Evolutionary conservation across 2,888 invertebrate genomes (phyloP).

Genomic region (Ormia ochracea): DNA sequence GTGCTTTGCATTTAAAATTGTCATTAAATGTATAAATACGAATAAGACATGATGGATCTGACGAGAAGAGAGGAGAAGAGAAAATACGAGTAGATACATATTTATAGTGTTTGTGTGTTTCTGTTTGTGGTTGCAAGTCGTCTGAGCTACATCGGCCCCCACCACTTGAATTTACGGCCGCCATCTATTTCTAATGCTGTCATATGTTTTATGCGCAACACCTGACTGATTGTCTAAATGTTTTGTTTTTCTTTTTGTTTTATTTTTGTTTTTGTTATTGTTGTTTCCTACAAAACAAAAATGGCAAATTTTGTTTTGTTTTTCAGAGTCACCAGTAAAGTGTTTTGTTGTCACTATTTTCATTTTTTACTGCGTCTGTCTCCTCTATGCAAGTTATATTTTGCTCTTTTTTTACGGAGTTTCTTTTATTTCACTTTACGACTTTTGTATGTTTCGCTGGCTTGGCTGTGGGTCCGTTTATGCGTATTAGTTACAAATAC

Average conservation of each 20-base stretch:
- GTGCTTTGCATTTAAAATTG: slow-evolving; percentile 40
- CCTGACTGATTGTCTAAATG: slow-evolving; percentile 54
- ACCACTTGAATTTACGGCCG: neutral
- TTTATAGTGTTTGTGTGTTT: slow-evolving; percentile 1
- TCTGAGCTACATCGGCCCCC: neutral
- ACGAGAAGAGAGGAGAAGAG: neutral
- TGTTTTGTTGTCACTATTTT: slow-evolving; percentile 59
- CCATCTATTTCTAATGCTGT: slow-evolving; percentile 5
- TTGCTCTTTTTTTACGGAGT: slow-evolving; percentile 33
- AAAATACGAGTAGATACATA: too few relatives aligned
- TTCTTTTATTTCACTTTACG: slow-evolving; percentile 24
- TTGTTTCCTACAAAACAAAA: too few relatives aligned
- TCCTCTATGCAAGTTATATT: slow-evolving; percentile 27
- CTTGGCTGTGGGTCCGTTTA: slow-evolving; percentile 30
- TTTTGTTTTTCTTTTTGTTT: slow-evolving; percentile 4
- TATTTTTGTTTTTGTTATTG: slow-evolving; percentile 29
- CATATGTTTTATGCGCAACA: slow-evolving; percentile 54
- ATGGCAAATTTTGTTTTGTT: too few relatives aligned
- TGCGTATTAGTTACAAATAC: slow-evolving; percentile 54
- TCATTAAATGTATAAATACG: slow-evolving; percentile 23
- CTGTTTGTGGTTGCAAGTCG: neutral
- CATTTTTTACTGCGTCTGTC: slow-evolving; percentile 14
- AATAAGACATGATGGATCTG: neutral
- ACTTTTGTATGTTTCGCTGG: neutral
- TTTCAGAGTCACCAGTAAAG: slow-evolving; percentile 56